Base-by-base conservation (phyloP, 2,113 vertebrate genomes). In the Nibea albiflora region DNA sequence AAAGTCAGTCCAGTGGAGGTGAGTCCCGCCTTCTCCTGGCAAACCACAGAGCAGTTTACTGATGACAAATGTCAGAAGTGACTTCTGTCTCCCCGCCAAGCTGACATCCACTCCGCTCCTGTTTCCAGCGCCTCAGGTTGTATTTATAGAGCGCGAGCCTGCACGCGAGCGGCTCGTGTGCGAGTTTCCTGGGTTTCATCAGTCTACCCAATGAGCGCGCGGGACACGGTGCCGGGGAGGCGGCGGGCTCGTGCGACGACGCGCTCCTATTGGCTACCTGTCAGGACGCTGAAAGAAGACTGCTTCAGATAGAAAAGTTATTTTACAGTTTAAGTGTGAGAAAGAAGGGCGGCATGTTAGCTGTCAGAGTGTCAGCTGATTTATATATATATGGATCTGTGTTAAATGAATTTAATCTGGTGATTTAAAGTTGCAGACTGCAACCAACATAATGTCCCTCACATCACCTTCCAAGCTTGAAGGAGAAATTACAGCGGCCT, bases 161-260 rank as follows among this genome's bases (percentile, higher is more conserved):
- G 95, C 97, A 96, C 97, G 96, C 96, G 97, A 97, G 91, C 93
- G 96, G 96, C 96, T 96, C 96, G 96, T 96, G 96, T 95, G 95
- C 94, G 94, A 92, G 93, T 92, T 95, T 93, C 93, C 94, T 81
- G 91, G 93, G 92, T 95, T 94, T 93, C 94, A 93, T 94, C 93
- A 73, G 87, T 90, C 92, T 86, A 93, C 54, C 96, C 97, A 97
- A 97, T 97, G 85, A 90, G 93, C 95, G 92, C 90, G 88, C 89
- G 90, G 90, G 91, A 94, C 94, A 92, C 93, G 92, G 93, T 91
- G 93, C 94, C 85, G 22, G 73, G 80, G 89, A 88, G 92, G 89
- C 76, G 83, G 81, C 65, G 89, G 90, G 94, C 95, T 96, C 95
- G 95, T 95, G 96, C 93, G 92, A 83, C 87, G 70, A 67, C 89